Percentiles rank a stretch among this genome's conserved stretches.
phyloP scores from a whole-genome alignment of 2,888 invertebrate species.

The Epirrita christyi region DNA sequence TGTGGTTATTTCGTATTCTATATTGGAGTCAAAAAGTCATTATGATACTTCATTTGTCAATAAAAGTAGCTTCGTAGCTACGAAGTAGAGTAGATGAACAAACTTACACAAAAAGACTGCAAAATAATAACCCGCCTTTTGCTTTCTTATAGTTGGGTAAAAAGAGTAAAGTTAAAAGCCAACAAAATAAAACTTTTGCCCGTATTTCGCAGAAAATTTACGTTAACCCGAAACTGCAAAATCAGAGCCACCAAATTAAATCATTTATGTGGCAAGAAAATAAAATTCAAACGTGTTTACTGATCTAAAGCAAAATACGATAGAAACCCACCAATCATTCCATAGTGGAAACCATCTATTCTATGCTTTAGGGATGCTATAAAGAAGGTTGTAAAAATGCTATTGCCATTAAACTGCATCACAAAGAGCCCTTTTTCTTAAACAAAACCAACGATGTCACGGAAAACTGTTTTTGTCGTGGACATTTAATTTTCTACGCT shows the following conservation, averaged over 20 bases:
- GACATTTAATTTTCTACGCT: slow-evolving; percentile 28
- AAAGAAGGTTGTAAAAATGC: slow-evolving; percentile 22
- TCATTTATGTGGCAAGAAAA: slow-evolving; percentile 20
- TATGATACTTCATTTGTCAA: no score
- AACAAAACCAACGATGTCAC: slow-evolving; percentile 38
- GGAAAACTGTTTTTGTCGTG: slow-evolving; percentile 33
- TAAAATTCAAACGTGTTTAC: slow-evolving; percentile 42
- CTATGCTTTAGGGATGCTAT: slow-evolving; percentile 17
- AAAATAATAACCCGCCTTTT: no score
- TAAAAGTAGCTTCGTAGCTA: no score
- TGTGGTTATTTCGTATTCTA: no score
- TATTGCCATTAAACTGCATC: slow-evolving; percentile 50
- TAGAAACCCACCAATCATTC: slow-evolving; percentile 42
- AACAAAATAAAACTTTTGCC: slow-evolving; percentile 5
- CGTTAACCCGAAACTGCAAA: slow-evolving; percentile 17
- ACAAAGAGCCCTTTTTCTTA: slow-evolving; percentile 45
- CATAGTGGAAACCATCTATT: slow-evolving; percentile 28
- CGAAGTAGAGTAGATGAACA: no score
- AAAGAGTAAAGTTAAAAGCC: slow-evolving; percentile 1
- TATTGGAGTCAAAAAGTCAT: no score
- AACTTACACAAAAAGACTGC: no score
- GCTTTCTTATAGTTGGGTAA: no score
- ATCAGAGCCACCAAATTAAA: slow-evolving; percentile 20
- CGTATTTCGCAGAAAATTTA: background rate
- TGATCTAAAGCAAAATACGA: slow-evolving; percentile 51